Evolutionary conservation across 1,140 invertebrate species (phyloP), one percentile per base, ranked within the genome.

Genomic region (Brachystomella parvula): DNA sequence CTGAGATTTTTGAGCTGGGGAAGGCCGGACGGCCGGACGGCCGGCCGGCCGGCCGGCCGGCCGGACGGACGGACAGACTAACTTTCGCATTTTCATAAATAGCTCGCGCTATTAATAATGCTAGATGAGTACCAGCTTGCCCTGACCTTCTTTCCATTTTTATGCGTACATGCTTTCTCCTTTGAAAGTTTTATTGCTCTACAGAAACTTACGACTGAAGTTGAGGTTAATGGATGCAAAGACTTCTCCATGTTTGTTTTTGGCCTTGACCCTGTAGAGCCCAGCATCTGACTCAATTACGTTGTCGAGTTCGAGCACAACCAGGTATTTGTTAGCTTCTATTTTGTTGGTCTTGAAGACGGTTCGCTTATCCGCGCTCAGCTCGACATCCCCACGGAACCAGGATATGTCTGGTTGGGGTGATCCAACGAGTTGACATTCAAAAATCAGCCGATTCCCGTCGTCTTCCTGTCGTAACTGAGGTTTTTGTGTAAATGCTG

Each of bases 171-270:
- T 12, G n/a, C 39, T 44, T 44, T 44, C 9, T 44, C n/a, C 9
- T 44, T 9, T 44, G 9, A 44, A 44, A 44, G 39, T 12, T 44
- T 44, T 44, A 44, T n/a, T n/a, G n/a, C n/a, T n/a, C n/a, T n/a
- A n/a, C 44, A 15, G 49, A 63, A 76, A 94, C 92, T 94, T 82
- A 96, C 93, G 92, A 79, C 92, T 94, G 79, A 98, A 97, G 84
- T 98, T 98, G 76, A 98, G 86, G 79, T 96, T 98, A 79, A 98
- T 97, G 74, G 94, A 96, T 71, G 94, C 94, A 66, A 94, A 89
- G 76, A 97, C 94, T 84, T 98, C 94, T 76, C 95, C 95, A 82
- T 92, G 90, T 80, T 91, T 93, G 80, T 98, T 98, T 80, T 93
- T 95, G 73, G 95, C 95, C 80, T 93, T 93, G 75, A 98, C 94